Conservation (phyloP, 2,888 invertebrate species). For the Conchocele bisecta region DNA sequence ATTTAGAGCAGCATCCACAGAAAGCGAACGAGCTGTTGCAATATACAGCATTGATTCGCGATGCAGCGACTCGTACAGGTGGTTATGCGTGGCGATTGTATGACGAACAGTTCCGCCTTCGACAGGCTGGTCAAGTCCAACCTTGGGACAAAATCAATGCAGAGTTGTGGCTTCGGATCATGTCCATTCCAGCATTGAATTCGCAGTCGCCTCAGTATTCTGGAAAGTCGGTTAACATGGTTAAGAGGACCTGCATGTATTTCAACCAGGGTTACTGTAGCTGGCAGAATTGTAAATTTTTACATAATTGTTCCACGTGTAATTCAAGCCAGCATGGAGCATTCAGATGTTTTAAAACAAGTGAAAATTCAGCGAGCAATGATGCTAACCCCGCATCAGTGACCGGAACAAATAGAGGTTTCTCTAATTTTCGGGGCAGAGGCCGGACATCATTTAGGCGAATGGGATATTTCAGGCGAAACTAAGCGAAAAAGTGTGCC, state of each 20-base stretch:
- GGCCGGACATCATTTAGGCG: no score
- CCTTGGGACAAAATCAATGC: not conserved
- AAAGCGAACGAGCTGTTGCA: slow-evolving; percentile 1
- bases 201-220: no score
- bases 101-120: not conserved
- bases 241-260: not conserved
- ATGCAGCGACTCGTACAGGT: not conserved
- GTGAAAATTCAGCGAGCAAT: no score
- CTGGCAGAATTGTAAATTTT: not conserved
- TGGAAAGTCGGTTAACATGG: not conserved
- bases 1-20: not conserved
- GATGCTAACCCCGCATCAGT: no score
- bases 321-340: not conserved
- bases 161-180: not conserved
- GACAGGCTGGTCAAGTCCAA: not conserved
- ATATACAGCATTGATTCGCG: not conserved
- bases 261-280: not conserved
- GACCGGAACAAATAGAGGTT: no score
- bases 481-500: no score
- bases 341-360: no score
- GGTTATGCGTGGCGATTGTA: slow-evolving; percentile 3
- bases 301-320: slow-evolving; percentile 1
- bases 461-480: no score
- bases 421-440: no score
- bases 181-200: not conserved